These are phyloP conservation scores for Apeltes quadracus DNA, from an alignment of 2,113 vertebrate species.

Conservation along the genomic window DNA sequence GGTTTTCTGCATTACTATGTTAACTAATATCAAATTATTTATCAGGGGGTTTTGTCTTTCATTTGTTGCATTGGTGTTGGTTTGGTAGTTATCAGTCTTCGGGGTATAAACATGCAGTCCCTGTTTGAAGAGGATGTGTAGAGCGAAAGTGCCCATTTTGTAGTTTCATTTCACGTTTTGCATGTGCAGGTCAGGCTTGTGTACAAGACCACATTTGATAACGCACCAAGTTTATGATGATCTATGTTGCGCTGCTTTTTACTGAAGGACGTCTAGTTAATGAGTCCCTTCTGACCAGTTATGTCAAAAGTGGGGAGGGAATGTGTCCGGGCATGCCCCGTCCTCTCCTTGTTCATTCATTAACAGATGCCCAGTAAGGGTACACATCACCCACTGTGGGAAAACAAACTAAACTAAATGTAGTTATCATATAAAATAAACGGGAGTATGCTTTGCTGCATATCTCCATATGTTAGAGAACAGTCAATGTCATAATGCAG, in stretches of 20 bases:
- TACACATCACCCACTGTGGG: constrained; percentile 28
- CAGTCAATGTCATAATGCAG: constrained; percentile 27
- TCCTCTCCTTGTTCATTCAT: constrained; percentile 50
- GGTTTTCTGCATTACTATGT: not conserved
- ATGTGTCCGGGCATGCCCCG: constrained; percentile 58
- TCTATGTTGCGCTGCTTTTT: not conserved
- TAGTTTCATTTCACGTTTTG: not conserved
- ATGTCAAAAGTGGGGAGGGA: constrained; percentile 8
- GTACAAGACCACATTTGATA: not conserved
- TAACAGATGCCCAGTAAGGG: constrained; percentile 37
- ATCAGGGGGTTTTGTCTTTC: not conserved
- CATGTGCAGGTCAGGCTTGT: not conserved
- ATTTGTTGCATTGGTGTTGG: not conserved
- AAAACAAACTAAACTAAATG: constrained; percentile 2
- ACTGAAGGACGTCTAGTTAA: constrained; percentile 33
- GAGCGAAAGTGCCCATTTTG: not conserved
- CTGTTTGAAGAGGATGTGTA: not conserved
- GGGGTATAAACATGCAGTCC: not conserved
- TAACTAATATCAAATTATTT: not conserved
- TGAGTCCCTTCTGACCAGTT: constrained; percentile 43
- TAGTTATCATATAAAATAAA: not conserved
- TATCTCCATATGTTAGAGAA: constrained; percentile 5
- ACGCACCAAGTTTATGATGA: not conserved
- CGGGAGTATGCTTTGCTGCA: not conserved
- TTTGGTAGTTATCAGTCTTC: not conserved